Conservation (phyloP, 2,113 vertebrate species). For the Chamaetylas fuelleborni region DNA sequence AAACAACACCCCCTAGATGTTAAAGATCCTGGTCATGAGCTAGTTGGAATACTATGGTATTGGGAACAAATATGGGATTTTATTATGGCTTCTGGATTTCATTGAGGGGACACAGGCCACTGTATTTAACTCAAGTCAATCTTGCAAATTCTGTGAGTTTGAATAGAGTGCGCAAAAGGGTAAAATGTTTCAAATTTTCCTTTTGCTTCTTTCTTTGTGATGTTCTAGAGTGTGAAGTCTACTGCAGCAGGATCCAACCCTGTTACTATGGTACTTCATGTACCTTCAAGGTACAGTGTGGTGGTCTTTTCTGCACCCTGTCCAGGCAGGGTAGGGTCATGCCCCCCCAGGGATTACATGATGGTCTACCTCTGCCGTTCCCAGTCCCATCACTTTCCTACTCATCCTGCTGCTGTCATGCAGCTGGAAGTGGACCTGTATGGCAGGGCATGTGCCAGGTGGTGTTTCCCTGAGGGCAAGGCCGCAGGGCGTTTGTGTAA, state of each 20-base stretch:
- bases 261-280: fast-evolving
- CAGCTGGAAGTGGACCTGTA: not conserved
- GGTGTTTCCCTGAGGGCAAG: not conserved
- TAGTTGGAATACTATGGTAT: not conserved
- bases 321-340: not conserved
- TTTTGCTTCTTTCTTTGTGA: not conserved
- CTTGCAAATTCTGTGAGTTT: not conserved
- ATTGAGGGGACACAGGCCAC: not conserved
- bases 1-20: not conserved
- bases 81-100: not conserved
- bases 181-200: not conserved
- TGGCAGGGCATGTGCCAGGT: fast-evolving
- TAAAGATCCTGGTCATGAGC: not conserved
- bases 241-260: not conserved
- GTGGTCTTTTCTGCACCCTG: not conserved
- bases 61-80: not conserved
- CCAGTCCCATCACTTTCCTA: not conserved
- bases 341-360: not conserved
- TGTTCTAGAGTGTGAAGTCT: not conserved
- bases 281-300: not conserved
- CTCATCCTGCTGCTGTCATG: not conserved
- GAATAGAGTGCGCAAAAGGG: not conserved
- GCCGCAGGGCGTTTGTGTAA: not conserved
- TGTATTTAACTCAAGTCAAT: not conserved
- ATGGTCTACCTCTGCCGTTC: not conserved